Evolutionary conservation across 2,113 vertebrate genomes (phyloP).

Genomic region (Silurus glanis): DNA sequence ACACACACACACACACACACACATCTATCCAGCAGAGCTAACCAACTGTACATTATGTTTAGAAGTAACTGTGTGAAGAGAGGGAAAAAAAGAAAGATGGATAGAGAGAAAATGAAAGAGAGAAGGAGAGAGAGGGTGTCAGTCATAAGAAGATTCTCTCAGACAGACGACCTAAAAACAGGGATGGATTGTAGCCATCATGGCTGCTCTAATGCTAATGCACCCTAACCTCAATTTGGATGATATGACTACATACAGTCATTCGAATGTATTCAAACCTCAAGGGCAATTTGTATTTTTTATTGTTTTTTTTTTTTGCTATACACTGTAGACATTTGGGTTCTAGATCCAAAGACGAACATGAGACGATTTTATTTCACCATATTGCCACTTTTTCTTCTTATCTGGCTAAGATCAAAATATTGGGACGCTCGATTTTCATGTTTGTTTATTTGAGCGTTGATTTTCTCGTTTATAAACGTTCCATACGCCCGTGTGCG

Average conservation of each 20-base stretch:
- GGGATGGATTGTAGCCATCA: slow-evolving; percentile 1
- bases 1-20: background rate
- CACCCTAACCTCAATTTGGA: slow-evolving; percentile 56
- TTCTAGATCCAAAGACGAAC: background rate
- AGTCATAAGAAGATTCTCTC: slow-evolving; percentile 13
- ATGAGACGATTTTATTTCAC: background rate
- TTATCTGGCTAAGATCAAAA: background rate
- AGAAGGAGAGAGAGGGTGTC: slow-evolving; percentile 19
- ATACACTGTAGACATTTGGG: background rate
- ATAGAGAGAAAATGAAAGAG: background rate
- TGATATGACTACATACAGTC: slow-evolving; percentile 24
- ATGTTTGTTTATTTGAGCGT: background rate
- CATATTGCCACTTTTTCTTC: no score
- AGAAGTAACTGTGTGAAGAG: background rate
- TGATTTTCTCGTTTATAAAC: background rate
- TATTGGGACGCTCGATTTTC: background rate
- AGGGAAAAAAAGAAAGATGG: background rate
- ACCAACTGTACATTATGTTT: background rate
- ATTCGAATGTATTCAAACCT: background rate
- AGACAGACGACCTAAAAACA: slow-evolving; percentile 47
- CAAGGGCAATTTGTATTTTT: background rate
- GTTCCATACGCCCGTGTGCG: slow-evolving; percentile 21
- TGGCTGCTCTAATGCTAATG: slow-evolving; percentile 50
- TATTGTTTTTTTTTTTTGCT: background rate
- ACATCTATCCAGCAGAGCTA: background rate